Base-by-base conservation (phyloP, 2,113 vertebrate species). In the human (Homo sapiens) region DNA sequence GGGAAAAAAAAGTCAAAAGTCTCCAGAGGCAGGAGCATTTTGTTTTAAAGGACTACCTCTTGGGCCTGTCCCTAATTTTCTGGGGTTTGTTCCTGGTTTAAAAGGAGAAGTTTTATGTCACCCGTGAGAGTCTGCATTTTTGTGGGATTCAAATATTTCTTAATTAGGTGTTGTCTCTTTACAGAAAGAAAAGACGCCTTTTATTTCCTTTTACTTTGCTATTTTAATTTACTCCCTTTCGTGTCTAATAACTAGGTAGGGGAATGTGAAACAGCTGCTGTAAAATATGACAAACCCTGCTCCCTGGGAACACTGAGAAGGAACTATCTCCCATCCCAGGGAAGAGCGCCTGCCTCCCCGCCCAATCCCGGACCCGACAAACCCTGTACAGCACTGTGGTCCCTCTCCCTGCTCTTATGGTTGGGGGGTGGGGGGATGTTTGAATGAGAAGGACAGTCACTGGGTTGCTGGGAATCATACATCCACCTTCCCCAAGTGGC, bases 81-180 rank as follows among this genome's bases (percentile, higher is more conserved):
- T 96, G 94, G 88, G 89, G 79, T 97, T 98, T 96, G 81, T 95
- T 96, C 97, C 64, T 6, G 52, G 57, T 98, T 98, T 98, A 97
- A 97, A 98, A 97, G 97, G 89, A 96, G 55, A 97, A 87, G 48
- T 98, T 98, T 98, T 96, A 97, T 96, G 96, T 98, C 96, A 96
- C 80, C 23, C 18, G 0, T 8, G 95, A 98, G 97, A 98, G 95
- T 94, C 96, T 98, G 97, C 82, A 14, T 98, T 98, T 98, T 98
- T 98, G 98, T 97, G 98, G 98, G 97, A 98, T 98, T 98, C 98
- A 98, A 98, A 98, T 98, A 98, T 98, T 98, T 96, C 96, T 98
- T 98, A 98, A 98, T 98, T 98, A 98, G 98, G 94, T 98, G 95
- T 96, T 98, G 98, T 98, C 98, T 98, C 96, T 98, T 96, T 97